Percentiles rank a stretch among this genome's conserved stretches.
These are phyloP conservation scores for Orthonychiurus folsomi DNA, from an alignment of 2,888 invertebrate species.

Conservation along the genomic window DNA sequence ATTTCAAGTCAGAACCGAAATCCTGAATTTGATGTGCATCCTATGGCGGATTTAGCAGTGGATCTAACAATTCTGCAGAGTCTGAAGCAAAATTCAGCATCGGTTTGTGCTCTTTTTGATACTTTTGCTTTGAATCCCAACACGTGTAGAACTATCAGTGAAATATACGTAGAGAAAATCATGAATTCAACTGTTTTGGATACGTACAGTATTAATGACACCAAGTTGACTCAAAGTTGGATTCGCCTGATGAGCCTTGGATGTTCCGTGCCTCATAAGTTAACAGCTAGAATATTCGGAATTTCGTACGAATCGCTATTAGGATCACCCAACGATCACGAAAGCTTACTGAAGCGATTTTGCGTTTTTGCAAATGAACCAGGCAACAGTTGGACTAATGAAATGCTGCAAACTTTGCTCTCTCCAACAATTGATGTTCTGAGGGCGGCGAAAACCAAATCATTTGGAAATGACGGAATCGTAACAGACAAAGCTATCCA, in stretches of 20 bases:
- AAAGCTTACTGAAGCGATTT: neutral
- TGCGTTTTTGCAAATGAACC: neutral
- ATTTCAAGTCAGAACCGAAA: conserved; percentile 16
- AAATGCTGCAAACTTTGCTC: neutral
- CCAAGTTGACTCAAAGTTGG: conserved; percentile 1
- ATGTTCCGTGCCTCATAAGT: neutral
- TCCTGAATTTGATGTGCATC: conserved; percentile 26
- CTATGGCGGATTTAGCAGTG: conserved; percentile 29
- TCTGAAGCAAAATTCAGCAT: neutral
- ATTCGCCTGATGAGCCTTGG: conserved; percentile 11
- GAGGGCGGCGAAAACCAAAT: neutral
- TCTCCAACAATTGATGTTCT: neutral
- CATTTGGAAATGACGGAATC: neutral
- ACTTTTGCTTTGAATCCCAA: conserved; percentile 26
- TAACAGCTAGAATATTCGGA: neutral
- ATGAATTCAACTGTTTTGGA: neutral
- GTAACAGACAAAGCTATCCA: neutral
- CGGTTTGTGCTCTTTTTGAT: conserved; percentile 20
- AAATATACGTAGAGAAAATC: conserved; percentile 20
- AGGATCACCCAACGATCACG: neutral
- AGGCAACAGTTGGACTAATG: neutral
- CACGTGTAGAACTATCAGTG: conserved; percentile 25
- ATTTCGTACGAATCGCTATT: neutral
- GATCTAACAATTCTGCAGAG: conserved; percentile 24
- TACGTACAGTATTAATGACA: neutral